Conservation (phyloP, 2,113 vertebrate genomes). For the Oncorhynchus gorbuscha region DNA sequence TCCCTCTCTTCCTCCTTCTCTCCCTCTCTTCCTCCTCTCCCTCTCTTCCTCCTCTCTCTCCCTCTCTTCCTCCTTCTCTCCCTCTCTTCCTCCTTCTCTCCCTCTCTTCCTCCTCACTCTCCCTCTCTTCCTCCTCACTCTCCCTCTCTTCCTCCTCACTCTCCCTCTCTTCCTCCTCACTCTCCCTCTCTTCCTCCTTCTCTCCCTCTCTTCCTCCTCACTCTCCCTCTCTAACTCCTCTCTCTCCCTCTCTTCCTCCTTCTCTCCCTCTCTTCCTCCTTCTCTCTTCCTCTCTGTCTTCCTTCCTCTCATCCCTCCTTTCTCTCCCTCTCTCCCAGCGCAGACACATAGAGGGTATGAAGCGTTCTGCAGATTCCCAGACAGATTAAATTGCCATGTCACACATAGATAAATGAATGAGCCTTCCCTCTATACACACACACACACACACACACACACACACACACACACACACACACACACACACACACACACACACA, state of each 20-base stretch:
- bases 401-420: slow-evolving; percentile 58
- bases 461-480: slow-evolving; percentile 10
- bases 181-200: background rate
- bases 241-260: too few species aligned
- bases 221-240: too few species aligned
- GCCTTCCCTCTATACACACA: slow-evolving; percentile 1
- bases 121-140: background rate
- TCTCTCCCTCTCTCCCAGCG: background rate
- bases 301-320: background rate
- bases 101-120: background rate
- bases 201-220: too few species aligned
- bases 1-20: too few species aligned
- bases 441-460: slow-evolving; percentile 7
- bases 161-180: background rate
- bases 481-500: slow-evolving; percentile 7
- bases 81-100: too few species aligned
- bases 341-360: slow-evolving; percentile 10
- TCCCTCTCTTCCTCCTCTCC: too few species aligned
- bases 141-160: too few species aligned
- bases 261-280: too few species aligned
- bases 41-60: too few species aligned
- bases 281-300: too few species aligned
- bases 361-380: slow-evolving; percentile 33
- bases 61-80: too few species aligned
- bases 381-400: slow-evolving; percentile 54